phyloP scores from a whole-genome alignment of 2,113 vertebrate genomes.

The Cebidichthys violaceus region DNA sequence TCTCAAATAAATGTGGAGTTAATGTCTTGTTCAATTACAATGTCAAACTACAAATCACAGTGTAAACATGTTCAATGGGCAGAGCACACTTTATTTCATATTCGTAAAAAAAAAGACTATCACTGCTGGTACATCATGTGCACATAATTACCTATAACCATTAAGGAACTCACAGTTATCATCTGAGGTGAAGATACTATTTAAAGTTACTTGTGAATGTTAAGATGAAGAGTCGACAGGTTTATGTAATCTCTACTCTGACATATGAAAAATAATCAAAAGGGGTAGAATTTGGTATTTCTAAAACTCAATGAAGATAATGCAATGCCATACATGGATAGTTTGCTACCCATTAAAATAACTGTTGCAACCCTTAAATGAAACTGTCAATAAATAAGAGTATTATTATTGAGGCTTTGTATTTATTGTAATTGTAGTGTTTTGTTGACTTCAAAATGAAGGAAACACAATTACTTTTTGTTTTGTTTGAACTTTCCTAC shows the following conservation, averaged over 20 bases:
- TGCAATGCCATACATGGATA: background rate
- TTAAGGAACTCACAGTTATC: background rate
- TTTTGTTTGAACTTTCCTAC: background rate
- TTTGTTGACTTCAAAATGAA: background rate
- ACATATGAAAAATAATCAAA: background rate
- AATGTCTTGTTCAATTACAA: slow-evolving; percentile 31
- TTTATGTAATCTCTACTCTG: background rate
- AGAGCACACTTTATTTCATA: slow-evolving; percentile 18
- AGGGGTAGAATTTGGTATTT: background rate
- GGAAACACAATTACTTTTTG: background rate
- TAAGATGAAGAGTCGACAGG: background rate
- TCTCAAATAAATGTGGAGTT: slow-evolving; percentile 16
- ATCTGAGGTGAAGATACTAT: background rate
- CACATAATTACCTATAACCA: slow-evolving; percentile 18
- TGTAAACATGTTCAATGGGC: background rate
- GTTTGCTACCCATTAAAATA: background rate
- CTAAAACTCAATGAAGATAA: background rate
- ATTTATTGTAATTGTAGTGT: background rate
- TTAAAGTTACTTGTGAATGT: background rate
- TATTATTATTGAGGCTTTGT: background rate
- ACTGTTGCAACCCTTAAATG: background rate
- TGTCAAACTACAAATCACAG: slow-evolving; percentile 14
- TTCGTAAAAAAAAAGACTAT: slow-evolving; percentile 4
- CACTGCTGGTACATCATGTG: slow-evolving; percentile 17
- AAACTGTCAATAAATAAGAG: background rate